Conservation (phyloP, 2,888 invertebrate species). For the Zonitis immaculata region DNA sequence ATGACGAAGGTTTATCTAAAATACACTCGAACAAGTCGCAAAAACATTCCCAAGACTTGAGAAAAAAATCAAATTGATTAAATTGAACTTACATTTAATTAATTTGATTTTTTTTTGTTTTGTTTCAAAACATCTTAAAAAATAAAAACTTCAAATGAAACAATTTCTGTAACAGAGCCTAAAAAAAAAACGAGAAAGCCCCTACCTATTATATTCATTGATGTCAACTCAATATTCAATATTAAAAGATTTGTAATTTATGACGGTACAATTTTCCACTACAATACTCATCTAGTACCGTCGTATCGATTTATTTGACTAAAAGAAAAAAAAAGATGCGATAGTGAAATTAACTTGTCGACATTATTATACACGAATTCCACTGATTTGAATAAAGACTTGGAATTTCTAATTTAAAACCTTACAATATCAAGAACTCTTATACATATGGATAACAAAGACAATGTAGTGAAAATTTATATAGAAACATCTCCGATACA, state of each 20-base stretch:
- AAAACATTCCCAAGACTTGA: conserved; percentile 22
- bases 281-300: not conserved
- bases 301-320: not conserved
- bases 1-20: conserved; percentile 24
- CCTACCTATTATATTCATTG: not conserved
- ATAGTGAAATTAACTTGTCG: not conserved
- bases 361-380: not conserved
- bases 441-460: not conserved
- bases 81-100: too few species aligned
- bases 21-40: conserved; percentile 23
- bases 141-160: conserved; percentile 24
- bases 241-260: not conserved
- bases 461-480: not conserved
- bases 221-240: not conserved
- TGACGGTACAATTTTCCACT: not conserved
- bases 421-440: not conserved
- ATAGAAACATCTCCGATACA: not conserved
- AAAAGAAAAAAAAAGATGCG: not conserved
- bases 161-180: not conserved
- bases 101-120: conserved; percentile 27
- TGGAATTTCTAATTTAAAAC: not conserved
- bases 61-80: too few species aligned
- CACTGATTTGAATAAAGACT: not conserved
- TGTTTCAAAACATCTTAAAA: conserved; percentile 16
- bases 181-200: not conserved